Evolutionary conservation across 2,797 vertebrate genomes (phyloP), one percentile per base, ranked within the genome.

Genomic region (Premnoplex brunnescens): DNA sequence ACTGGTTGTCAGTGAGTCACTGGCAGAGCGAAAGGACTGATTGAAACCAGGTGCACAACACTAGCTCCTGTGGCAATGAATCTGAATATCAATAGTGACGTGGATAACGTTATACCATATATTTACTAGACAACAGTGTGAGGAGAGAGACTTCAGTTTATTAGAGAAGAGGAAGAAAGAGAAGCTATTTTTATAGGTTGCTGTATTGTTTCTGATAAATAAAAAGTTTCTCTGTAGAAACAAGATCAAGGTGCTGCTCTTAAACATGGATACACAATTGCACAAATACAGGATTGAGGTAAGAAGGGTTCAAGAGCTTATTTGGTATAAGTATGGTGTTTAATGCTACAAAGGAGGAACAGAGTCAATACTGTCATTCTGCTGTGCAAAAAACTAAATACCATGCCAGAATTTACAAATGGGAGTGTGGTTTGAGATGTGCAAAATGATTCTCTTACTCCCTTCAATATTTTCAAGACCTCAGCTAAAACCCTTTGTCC

Each of bases 361-460:
- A 39, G 41, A 68, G 15, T 44, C 54, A 86, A 7, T 63, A 37
- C 20, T 4, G 5, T 39, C 56, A 60, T 64, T 34, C 41, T 77
- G 21, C 79, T 83, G 34, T 56, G 44, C 37, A 27, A 60, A 71
- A 86, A 91, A 84, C 30, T 55, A 83, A 83, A 74, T 67, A 41
- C 13, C 10, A 13, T 59, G 16, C 7, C 36, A 72, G 19, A 23
- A 63, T 78, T 91, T 94, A 77, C 34, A 73, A 74, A 59, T 7
- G 39, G 6, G 10, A 46, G 12, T 54, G 20, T 74, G 14, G 5
- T 85, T 63, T 73, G 79, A 60, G n/a, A 54, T 56, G 9, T 87
- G 26, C 18, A 28, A 88, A 85, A 27, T 67, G 41, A 51, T 92
- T 81, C 10, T 63, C 67, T 41, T 30, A 43, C 30, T 55, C 7